phyloP scores from a whole-genome alignment of 2,113 vertebrate species.

The Danionella cerebrum region DNA sequence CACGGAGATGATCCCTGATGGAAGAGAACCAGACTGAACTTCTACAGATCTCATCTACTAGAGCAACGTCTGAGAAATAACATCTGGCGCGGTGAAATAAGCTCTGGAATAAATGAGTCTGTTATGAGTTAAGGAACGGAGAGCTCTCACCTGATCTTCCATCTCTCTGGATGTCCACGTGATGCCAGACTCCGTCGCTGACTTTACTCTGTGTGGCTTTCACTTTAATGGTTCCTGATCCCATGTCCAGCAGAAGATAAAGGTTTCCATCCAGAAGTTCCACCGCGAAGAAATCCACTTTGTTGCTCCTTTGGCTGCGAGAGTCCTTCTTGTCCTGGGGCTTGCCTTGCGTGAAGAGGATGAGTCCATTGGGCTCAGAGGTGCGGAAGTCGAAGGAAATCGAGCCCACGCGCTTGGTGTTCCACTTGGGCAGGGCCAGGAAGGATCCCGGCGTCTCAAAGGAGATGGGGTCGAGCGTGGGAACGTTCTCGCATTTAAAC shows the following conservation, averaged over 20 bases:
- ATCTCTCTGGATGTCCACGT: conserved; percentile 95
- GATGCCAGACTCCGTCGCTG: conserved; percentile 92
- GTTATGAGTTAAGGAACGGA: too few species aligned
- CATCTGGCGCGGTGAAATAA: too few species aligned
- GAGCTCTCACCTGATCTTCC: conserved; percentile 89
- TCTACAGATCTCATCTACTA: too few species aligned
- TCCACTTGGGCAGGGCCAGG: conserved; percentile 93
- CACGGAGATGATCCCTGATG: conserved; percentile 90
- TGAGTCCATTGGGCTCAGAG: conserved; percentile 89
- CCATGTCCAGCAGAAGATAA: conserved; percentile 93
- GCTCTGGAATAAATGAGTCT: background rate
- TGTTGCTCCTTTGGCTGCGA: conserved; percentile 88
- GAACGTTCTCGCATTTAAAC: conserved; percentile 92
- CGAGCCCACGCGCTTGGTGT: conserved; percentile 93
- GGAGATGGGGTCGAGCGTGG: conserved; percentile 91
- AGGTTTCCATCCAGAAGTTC: conserved; percentile 90
- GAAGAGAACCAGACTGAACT: background rate
- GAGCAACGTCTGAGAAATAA: too few species aligned
- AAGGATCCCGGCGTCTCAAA: conserved; percentile 92
- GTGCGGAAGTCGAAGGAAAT: conserved; percentile 97
- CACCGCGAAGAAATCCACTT: conserved; percentile 95
- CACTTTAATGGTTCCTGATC: conserved; percentile 94
- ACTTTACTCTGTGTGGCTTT: conserved; percentile 93
- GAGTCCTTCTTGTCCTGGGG: conserved; percentile 82
- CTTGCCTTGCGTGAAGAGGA: conserved; percentile 93